Base-by-base conservation (phyloP, 2,888 invertebrate genomes). In the Phengaris alcon region DNA sequence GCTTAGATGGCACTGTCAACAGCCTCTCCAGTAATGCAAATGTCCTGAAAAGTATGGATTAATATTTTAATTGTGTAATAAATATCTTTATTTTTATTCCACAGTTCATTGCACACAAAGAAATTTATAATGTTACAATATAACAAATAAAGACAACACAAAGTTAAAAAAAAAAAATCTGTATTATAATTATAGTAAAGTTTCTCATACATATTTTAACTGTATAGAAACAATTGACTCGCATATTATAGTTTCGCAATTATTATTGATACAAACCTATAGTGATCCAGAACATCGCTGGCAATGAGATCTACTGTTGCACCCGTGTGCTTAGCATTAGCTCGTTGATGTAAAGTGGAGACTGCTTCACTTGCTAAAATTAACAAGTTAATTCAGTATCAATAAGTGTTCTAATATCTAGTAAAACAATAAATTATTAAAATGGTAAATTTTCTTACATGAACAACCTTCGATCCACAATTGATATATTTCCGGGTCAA, bases 381-480 rank as follows among this genome's bases (percentile, higher is more conserved):
- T 59, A 51, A 73, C n/a, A 51, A 64, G 15, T 35, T 9, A 59
- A n/a, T 70, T 8, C 13, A 35, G 13, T 35, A 51, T n/a, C 6
- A 13, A 51, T 15, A 12, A 10, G 35, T 70, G 15, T 0, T 12
- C 12, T 64, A 5, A 13, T 44, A n/a, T 22, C n/a, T 46, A 70
- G 55, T 22, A 52, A 12, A 51, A 44, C 59, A 68, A 51, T 10
- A 68, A 55, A 64, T 12, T 51, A 35, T 35, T 51, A 57, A 75
- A 22, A 22, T 22, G 57, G 75, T 57, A 46, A 54, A 52, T 48
- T 76, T 81, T 93, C 94, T 94, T 93, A 98, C 98, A 97, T 73
- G 98, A 96, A 87, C 96, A 96, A 75, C 98, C 98, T 85, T 97
- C 97, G 69, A 98, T 96, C 98, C 98, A 99, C 79, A 98, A 91